phyloP scores from a whole-genome alignment of 30 jellyfish, hydroid and myxozoan species.

The Clytia hemisphaerica region DNA sequence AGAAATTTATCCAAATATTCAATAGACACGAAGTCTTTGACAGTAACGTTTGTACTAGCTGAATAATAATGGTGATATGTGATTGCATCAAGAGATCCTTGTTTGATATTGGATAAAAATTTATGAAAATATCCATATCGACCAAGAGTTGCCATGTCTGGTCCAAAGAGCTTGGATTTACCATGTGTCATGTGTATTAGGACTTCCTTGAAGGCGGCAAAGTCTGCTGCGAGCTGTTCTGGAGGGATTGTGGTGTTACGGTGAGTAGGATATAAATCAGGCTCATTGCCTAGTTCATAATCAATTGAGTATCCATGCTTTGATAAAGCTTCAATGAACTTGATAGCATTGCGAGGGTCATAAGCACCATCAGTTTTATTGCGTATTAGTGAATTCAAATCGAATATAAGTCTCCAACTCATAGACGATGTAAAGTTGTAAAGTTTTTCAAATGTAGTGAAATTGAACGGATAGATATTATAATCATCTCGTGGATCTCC shows the following conservation, averaged over 20 bases:
- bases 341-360: constrained; percentile 70
- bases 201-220: constrained; percentile 22
- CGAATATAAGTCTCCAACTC: constrained; percentile 71
- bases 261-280: constrained; percentile 56
- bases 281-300: constrained; percentile 83
- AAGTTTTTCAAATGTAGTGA: constrained; percentile 51
- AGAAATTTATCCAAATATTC: constrained; percentile 58
- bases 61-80: constrained; percentile 76
- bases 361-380: constrained; percentile 70
- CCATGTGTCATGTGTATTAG: constrained; percentile 36
- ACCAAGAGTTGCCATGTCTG: constrained; percentile 77
- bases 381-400: constrained; percentile 39
- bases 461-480: too few relatives aligned
- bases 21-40: constrained; percentile 46
- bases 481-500: too few relatives aligned
- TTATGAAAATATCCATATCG: constrained; percentile 38
- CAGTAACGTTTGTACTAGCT: constrained; percentile 55
- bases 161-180: constrained; percentile 65
- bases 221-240: constrained; percentile 79
- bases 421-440: constrained; percentile 30
- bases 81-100: constrained; percentile 56
- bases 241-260: constrained; percentile 51
- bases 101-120: constrained; percentile 45
- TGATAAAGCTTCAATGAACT: constrained; percentile 39
- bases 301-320: constrained; percentile 52